These are phyloP conservation scores for Incurvaria masculella DNA, from an alignment of 2,888 invertebrate genomes.

Conservation along the genomic window DNA sequence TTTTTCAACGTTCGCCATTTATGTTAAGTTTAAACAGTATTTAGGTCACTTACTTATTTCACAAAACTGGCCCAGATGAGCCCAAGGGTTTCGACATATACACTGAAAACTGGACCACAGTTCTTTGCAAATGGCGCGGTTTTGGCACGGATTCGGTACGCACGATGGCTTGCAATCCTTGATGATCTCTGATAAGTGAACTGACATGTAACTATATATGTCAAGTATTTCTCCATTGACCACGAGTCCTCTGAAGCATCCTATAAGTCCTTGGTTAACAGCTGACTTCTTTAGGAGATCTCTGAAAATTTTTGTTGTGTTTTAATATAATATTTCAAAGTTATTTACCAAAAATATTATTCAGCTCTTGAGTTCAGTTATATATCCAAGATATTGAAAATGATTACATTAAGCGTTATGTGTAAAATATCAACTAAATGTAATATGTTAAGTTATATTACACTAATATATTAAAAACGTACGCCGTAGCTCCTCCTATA, in stretches of 20 bases:
- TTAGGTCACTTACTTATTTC: constrained; percentile 90
- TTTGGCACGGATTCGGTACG: constrained; percentile 90
- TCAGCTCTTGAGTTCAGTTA: neutral
- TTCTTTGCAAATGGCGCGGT: constrained; percentile 87
- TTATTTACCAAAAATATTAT: neutral
- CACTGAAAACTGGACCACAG: constrained; percentile 92
- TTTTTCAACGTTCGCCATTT: too few relatives aligned
- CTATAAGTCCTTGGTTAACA: constrained; percentile 86
- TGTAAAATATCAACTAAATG: too few relatives aligned
- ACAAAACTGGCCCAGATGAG: constrained; percentile 86
- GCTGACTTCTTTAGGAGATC: constrained; percentile 79
- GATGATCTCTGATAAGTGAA: constrained; percentile 86
- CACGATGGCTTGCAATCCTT: constrained; percentile 94
- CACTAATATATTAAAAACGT: too few relatives aligned
- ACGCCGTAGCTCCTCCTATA: constrained; percentile 91
- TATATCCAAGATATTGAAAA: neutral
- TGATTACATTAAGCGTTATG: constrained; percentile 1
- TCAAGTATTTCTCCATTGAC: constrained; percentile 90
- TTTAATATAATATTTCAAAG: too few relatives aligned
- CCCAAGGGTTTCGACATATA: constrained; percentile 89
- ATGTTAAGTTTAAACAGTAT: too few relatives aligned
- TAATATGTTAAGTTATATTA: too few relatives aligned
- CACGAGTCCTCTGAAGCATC: constrained; percentile 89
- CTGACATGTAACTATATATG: constrained; percentile 90
- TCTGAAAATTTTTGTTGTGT: too few relatives aligned